A percentile compares a stretch with the other conserved stretches of the same genome.
Conservation (phyloP, 2,113 vertebrate genomes). For the Phaetusa simplex region DNA sequence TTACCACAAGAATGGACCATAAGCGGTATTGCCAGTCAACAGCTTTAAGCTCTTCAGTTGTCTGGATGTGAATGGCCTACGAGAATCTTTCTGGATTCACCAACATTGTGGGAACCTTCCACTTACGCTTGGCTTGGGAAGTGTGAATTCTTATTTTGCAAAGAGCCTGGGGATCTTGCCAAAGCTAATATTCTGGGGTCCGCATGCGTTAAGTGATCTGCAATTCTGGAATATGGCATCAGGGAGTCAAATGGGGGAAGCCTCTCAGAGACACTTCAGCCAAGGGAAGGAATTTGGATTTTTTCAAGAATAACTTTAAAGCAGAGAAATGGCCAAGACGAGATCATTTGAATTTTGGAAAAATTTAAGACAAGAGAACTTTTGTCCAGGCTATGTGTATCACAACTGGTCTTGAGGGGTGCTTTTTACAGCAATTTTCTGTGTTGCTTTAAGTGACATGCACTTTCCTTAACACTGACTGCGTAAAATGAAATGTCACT, state of each 20-base stretch:
- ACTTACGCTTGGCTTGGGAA: slow-evolving; percentile 28
- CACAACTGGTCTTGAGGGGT: neutral
- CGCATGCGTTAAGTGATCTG: slow-evolving; percentile 37
- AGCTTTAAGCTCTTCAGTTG: slow-evolving; percentile 37
- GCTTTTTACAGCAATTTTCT: neutral
- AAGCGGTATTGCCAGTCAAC: slow-evolving; percentile 25
- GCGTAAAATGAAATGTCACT: neutral
- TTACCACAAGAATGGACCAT: slow-evolving; percentile 39
- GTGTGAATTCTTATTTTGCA: slow-evolving; percentile 67
- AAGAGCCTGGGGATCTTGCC: slow-evolving; percentile 36
- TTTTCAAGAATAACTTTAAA: slow-evolving; percentile 19
- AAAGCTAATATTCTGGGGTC: slow-evolving; percentile 62
- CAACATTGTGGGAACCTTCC: slow-evolving; percentile 38
- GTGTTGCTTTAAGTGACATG: neutral
- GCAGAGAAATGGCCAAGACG: neutral
- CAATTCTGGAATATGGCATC: slow-evolving; percentile 4
- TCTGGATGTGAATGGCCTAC: slow-evolving; percentile 26
- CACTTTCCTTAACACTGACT: neutral
- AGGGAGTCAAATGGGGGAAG: neutral
- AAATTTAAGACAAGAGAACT: neutral
- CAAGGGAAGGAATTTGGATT: neutral
- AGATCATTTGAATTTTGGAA: neutral
- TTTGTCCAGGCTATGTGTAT: neutral
- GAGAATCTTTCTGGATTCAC: slow-evolving; percentile 46
- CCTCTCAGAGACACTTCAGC: neutral